A percentile compares a stretch with the other conserved stretches of the same genome.
Evolutionary conservation across 2,113 vertebrate genomes (phyloP).

Genomic region (Ellobius talpinus): DNA sequence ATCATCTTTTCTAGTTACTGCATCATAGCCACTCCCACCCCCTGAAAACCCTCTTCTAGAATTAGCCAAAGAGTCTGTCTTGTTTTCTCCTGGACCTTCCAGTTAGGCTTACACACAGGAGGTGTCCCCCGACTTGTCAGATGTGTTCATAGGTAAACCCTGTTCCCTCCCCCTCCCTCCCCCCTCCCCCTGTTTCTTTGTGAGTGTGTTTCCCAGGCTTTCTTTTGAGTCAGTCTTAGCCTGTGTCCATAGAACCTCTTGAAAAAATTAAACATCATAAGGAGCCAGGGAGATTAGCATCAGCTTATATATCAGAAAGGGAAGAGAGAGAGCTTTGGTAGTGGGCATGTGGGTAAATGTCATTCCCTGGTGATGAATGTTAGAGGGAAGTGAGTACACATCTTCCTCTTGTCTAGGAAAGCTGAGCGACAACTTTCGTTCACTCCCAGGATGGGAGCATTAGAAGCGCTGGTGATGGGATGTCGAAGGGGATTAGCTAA

Average conservation of each 20-base stretch:
- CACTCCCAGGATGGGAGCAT: not conserved
- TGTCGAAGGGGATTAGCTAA: conserved; percentile 42
- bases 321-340: fast-evolving
- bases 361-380: not conserved
- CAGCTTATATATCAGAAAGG: not conserved
- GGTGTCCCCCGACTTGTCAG: not conserved
- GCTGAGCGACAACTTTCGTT: not conserved
- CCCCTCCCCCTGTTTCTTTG: too few species aligned
- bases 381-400: not conserved
- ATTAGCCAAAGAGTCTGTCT: not conserved
- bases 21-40: not conserved
- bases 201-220: not conserved
- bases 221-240: conserved; percentile 15
- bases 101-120: not conserved
- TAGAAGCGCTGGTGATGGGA: not conserved
- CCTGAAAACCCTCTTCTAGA: not conserved
- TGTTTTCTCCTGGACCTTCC: not conserved
- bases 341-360: not conserved
- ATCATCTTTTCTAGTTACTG: not conserved
- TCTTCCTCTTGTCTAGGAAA: not conserved
- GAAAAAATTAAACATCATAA: not conserved
- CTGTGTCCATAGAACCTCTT: not conserved
- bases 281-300: not conserved
- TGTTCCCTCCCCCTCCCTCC: too few species aligned
- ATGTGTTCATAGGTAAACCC: not conserved